Evolutionary conservation across 2,888 invertebrate genomes (phyloP), one percentile per base, ranked within the genome.

Genomic region (Dichetophora obliterata): DNA sequence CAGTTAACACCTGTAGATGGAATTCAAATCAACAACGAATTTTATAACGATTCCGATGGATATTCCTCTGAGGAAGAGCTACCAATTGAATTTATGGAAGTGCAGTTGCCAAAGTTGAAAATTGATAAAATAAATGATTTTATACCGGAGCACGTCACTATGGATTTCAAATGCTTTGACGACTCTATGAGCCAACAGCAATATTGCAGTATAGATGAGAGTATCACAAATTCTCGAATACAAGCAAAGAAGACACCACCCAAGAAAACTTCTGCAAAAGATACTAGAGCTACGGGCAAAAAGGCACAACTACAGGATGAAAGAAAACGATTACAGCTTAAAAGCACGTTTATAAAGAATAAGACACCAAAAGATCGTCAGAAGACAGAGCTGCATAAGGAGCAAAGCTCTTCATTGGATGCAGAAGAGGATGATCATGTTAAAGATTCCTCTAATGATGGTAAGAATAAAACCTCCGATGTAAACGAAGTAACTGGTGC

Each of bases 71-170:
- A 43, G 63, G 68, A 68, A 69, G 69, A 72, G 24, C 65, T 75
- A 16, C 68, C 72, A 24, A 74, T 78, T 31, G 76, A 76, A 65
- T 76, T 78, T 48, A 54, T 76, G 59, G 78, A 78, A 14, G 74
- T 78, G 37, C 57, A 68, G n/a, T n/a, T 72, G 9, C 61, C 72
- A 19, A 72, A 50, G 48, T 19, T 70, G 59, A 43, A 37, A 22
- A 72, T 16, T 24, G 22, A 24, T 37, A 72, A 61, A 61, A 37
- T 27, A 16, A 48, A 59, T 14, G 31, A 14, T n/a, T 72, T 72
- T 24, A 19, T 72, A 72, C 72, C 72, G 16, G 72, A 72, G 11
- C 43, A 72, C 22, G 31, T 19, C 43, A 43, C 65, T 3, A 70
- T 54, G 54, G 54, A 70, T 34, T 52, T 68, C 22, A 24, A 50